A percentile compares a stretch with the other conserved stretches of the same genome.
phyloP scores from a whole-genome alignment of 2,888 invertebrate genomes.

The Pachymerium ferrugineum region DNA sequence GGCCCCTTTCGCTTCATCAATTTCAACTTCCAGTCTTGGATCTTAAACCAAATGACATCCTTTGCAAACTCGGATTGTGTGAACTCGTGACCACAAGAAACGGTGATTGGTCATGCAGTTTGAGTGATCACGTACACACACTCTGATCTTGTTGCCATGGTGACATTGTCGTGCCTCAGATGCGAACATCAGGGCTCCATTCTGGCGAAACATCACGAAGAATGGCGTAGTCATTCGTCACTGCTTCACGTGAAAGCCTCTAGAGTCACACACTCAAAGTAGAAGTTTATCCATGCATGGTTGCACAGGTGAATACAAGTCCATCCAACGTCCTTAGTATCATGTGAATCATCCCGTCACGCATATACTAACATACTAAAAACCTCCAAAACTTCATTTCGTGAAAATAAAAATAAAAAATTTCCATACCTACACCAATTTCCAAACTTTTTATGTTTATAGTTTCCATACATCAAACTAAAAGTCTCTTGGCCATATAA shows the following conservation, averaged over 20 bases:
- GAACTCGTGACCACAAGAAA: neutral
- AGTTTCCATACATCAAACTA: no score
- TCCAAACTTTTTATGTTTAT: no score
- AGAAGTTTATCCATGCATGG: conserved; percentile 6
- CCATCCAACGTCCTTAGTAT: neutral
- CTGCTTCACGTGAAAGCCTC: neutral
- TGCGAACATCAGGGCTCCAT: conserved; percentile 14
- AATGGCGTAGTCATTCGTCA: conserved; percentile 17
- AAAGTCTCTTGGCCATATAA: no score
- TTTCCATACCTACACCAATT: no score
- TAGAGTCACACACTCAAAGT: neutral
- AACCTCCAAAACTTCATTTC: neutral
- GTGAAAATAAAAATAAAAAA: neutral
- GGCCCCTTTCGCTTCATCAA: neutral
- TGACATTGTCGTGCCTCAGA: neutral
- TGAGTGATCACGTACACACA: neutral
- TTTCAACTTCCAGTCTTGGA: neutral
- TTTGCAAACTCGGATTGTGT: neutral
- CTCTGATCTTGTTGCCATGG: neutral
- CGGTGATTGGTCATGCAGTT: neutral
- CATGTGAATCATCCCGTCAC: neutral
- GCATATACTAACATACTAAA: neutral
- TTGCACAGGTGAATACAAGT: neutral
- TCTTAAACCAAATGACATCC: neutral
- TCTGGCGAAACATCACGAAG: conserved; percentile 8